phyloP scores from a whole-genome alignment of 2,888 invertebrate genomes.

The Oegoconia quadripuncta region DNA sequence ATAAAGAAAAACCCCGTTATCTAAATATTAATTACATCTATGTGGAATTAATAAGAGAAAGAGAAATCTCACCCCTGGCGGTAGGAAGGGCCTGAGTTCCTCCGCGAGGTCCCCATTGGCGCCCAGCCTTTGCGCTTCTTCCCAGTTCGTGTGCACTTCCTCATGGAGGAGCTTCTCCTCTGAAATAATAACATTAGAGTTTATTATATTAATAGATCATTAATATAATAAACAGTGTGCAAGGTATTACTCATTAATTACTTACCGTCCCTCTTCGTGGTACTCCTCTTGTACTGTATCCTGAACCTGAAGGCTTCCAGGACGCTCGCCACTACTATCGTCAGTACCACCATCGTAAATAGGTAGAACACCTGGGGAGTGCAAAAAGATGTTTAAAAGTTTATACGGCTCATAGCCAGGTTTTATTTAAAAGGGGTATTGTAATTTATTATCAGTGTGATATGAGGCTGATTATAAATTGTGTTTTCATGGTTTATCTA shows the following conservation, averaged over 20 bases:
- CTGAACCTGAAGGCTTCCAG: slow-evolving; percentile 92
- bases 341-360: slow-evolving; percentile 94
- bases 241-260: slow-evolving; percentile 4
- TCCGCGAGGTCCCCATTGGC: slow-evolving; percentile 63
- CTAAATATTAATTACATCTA: too few species aligned
- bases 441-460: too few species aligned
- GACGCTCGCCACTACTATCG: slow-evolving; percentile 93
- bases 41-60: too few species aligned
- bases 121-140: slow-evolving; percentile 78
- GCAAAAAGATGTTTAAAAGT: too few species aligned
- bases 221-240: too few species aligned
- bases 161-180: slow-evolving; percentile 88
- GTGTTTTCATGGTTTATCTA: too few species aligned
- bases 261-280: slow-evolving; percentile 86
- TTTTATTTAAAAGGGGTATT: too few species aligned
- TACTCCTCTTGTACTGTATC: slow-evolving; percentile 91
- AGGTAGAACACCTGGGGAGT: slow-evolving; percentile 85
- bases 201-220: neutral
- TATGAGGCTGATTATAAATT: too few species aligned
- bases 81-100: slow-evolving; percentile 52
- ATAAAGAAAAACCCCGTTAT: too few species aligned
- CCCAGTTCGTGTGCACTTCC: slow-evolving; percentile 86
- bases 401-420: too few species aligned
- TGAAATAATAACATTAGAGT: slow-evolving; percentile 29
- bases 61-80: slow-evolving; percentile 54